These are phyloP conservation scores for Naso thynnoides DNA, from an alignment of 2,797 vertebrate genomes.

Conservation along the genomic window DNA sequence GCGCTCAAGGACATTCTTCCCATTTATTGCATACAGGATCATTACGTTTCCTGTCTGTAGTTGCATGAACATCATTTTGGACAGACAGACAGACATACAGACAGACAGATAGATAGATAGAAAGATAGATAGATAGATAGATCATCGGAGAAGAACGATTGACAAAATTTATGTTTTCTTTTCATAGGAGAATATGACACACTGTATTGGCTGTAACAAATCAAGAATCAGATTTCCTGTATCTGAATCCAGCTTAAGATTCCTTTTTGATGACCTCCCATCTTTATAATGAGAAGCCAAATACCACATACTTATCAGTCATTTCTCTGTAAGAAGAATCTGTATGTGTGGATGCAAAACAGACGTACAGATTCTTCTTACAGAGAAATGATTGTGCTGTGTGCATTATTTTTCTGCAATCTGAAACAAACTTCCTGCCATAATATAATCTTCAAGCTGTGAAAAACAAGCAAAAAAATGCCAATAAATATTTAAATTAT, in stretches of 20 bases:
- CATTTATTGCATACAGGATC: conserved; percentile 5
- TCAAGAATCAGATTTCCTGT: conserved; percentile 8
- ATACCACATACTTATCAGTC: conserved; percentile 12
- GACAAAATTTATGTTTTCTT: conserved; percentile 3
- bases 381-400: neutral
- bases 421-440: neutral
- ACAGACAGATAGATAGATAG: neutral
- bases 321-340: neutral
- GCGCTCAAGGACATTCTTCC: conserved; percentile 31
- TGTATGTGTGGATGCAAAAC: neutral
- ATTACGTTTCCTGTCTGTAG: neutral
- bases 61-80: neutral
- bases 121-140: neutral
- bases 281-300: conserved; percentile 27
- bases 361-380: neutral
- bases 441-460: neutral
- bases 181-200: neutral
- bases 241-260: conserved; percentile 8
- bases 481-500: conserved; percentile 6
- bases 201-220: neutral
- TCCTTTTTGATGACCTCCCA: conserved; percentile 13
- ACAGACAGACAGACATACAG: no score
- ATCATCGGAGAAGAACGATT: neutral
- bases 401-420: neutral
- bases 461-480: neutral